Conservation (phyloP, 1,140 invertebrate species). For the Drosophila ambigua region DNA sequence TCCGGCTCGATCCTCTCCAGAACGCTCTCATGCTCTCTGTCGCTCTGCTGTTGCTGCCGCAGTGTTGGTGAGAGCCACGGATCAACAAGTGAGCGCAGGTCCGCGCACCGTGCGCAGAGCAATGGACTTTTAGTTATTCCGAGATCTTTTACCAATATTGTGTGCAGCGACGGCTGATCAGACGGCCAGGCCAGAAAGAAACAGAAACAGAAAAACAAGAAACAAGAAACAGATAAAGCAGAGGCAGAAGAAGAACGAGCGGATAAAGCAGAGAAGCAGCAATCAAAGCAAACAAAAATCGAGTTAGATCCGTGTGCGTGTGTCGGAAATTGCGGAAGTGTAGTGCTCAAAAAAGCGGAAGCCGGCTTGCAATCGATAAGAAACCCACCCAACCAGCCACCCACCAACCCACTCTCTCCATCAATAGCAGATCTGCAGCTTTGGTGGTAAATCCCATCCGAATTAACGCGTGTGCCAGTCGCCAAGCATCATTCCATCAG, state of each 20-base stretch:
- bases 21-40: slow-evolving; percentile 9
- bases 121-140: slow-evolving; percentile 84
- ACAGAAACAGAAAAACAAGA: slow-evolving; percentile 50
- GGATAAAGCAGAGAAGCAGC: not conserved
- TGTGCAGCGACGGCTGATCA: slow-evolving; percentile 81
- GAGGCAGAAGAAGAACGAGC: slow-evolving; percentile 6
- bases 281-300: slow-evolving; percentile 9
- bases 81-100: slow-evolving; percentile 78
- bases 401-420: too few relatives aligned
- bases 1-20: slow-evolving; percentile 9
- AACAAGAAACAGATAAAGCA: slow-evolving; percentile 15
- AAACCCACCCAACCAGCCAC: not conserved
- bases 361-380: not conserved
- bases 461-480: too few relatives aligned
- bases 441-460: not conserved
- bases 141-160: slow-evolving; percentile 84
- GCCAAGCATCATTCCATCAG: too few relatives aligned
- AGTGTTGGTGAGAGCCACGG: slow-evolving; percentile 23
- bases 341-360: slow-evolving; percentile 7
- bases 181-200: slow-evolving; percentile 42
- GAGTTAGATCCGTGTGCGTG: slow-evolving; percentile 15
- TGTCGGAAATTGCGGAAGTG: slow-evolving; percentile 44
- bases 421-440: not conserved
- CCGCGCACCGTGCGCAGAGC: slow-evolving; percentile 80
- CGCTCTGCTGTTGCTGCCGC: slow-evolving; percentile 4